Conservation (phyloP, 1,140 invertebrate genomes). For the Macrobrachium rosenbergii region DNA sequence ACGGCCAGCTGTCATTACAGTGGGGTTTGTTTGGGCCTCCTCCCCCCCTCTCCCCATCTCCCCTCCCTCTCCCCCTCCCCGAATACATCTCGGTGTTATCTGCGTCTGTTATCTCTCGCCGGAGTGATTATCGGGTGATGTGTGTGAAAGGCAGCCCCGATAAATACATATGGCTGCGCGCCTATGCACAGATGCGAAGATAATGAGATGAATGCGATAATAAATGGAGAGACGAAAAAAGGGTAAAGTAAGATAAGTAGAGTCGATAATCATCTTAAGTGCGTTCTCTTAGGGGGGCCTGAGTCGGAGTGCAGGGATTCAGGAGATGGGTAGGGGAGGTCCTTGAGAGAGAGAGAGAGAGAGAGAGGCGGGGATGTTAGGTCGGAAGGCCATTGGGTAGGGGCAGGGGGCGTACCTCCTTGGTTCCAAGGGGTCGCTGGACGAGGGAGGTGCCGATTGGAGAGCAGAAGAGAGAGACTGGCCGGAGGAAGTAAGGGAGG, state of each 20-base stretch:
- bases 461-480: not conserved
- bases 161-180: not conserved
- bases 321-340: not conserved
- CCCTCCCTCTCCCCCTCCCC: too few species aligned
- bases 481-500: not conserved
- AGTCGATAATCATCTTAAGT: not conserved
- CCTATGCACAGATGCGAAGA: not conserved
- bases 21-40: too few species aligned
- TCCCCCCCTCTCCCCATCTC: too few species aligned
- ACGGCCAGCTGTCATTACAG: too few species aligned
- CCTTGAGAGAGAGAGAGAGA: not conserved
- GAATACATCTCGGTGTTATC: too few species aligned
- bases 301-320: not conserved
- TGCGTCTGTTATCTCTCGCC: too few species aligned
- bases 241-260: not conserved
- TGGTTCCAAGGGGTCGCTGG: not conserved
- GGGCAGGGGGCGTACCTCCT: not conserved
- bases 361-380: not conserved
- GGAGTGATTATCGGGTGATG: too few species aligned
- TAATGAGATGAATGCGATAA: not conserved
- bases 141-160: too few species aligned
- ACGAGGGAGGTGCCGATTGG: not conserved
- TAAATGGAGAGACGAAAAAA: constrained; percentile 5
- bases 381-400: not conserved
- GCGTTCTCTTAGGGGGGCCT: not conserved